A percentile compares a stretch with the other conserved stretches of the same genome.
Conservation (phyloP, 1,140 invertebrate genomes). For the Bombus waltoni region DNA sequence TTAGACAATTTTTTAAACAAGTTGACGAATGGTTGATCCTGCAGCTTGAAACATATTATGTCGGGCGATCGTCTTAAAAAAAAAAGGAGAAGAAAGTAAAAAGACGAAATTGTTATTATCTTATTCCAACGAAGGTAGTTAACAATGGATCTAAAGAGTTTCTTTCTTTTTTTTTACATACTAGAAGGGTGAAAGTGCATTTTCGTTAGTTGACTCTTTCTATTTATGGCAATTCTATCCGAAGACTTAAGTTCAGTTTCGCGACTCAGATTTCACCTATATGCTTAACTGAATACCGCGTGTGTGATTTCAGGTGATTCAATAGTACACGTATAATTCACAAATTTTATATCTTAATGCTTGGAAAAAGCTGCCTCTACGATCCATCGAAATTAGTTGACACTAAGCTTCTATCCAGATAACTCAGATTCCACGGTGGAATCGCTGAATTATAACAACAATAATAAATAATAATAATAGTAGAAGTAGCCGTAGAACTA, state of each 20-base stretch:
- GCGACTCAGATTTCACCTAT: neutral
- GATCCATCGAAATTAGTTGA: constrained; percentile 47
- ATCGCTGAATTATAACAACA: constrained; percentile 28
- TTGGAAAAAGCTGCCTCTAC: constrained; percentile 46
- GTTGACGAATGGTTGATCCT: neutral
- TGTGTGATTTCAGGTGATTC: constrained; percentile 4
- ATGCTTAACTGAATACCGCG: constrained; percentile 1
- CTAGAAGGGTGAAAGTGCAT: constrained; percentile 19
- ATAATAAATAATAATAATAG: neutral
- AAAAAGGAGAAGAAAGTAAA: neutral
- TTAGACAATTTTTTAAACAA: neutral
- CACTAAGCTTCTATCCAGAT: constrained; percentile 33
- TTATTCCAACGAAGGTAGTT: constrained; percentile 38
- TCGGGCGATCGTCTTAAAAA: neutral
- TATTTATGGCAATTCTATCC: neutral
- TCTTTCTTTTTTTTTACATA: neutral
- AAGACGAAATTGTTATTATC: neutral
- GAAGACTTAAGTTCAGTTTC: constrained; percentile 11
- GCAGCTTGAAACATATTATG: constrained; percentile 1
- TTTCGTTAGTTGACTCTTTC: neutral
- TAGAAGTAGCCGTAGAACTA: neutral
- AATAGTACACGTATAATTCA: constrained; percentile 28
- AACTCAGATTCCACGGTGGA: constrained; percentile 20
- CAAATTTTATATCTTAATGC: constrained; percentile 26
- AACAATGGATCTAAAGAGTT: neutral